Percentiles rank a stretch among this genome's conserved stretches.
phyloP scores from a whole-genome alignment of 2,888 invertebrate species.

The Aelia acuminata region DNA sequence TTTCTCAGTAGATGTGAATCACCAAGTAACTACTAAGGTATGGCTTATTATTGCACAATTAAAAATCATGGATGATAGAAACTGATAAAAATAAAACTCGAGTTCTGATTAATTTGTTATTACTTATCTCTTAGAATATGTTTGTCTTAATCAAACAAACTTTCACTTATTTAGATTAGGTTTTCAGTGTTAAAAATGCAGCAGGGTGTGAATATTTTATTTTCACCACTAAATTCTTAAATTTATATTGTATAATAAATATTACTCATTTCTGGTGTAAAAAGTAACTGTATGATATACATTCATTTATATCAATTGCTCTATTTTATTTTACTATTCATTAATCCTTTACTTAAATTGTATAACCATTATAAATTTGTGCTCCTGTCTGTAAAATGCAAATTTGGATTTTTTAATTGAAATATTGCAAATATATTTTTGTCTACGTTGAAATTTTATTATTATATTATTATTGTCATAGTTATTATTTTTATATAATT shows the following conservation, averaged over 20 bases:
- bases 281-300: too few relatives aligned
- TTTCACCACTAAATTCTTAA: neutral
- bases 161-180: neutral
- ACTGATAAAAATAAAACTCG: neutral
- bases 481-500: neutral
- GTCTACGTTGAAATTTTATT: neutral
- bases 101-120: constrained; percentile 6
- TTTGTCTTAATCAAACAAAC: neutral
- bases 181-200: neutral
- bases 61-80: neutral
- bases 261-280: too few relatives aligned
- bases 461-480: neutral
- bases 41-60: neutral
- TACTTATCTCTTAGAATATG: constrained; percentile 12
- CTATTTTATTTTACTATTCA: too few relatives aligned
- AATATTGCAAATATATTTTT: neutral
- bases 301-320: too few relatives aligned
- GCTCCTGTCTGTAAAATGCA: neutral
- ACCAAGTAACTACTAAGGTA: neutral
- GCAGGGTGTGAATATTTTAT: neutral
- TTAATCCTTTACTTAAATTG: too few relatives aligned
- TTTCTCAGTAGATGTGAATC: neutral
- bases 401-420: neutral
- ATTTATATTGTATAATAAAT: neutral
- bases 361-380: neutral